Evolutionary conservation across 2,797 vertebrate genomes (phyloP).

Genomic region (Tarsius wallacei): DNA sequence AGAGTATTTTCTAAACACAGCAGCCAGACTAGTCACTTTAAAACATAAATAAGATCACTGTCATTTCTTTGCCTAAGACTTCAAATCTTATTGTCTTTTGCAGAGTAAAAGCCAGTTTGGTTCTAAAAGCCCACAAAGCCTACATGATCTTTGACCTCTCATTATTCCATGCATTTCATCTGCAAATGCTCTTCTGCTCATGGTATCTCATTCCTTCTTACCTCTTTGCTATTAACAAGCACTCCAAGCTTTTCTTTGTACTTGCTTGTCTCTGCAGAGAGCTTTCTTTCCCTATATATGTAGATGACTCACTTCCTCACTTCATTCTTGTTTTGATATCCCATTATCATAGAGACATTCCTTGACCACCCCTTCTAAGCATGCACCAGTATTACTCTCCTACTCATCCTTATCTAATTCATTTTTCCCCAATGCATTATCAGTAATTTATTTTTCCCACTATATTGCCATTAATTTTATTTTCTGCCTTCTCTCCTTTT

Average conservation of each 20-base stretch:
- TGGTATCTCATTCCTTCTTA: no score
- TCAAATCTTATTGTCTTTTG: not conserved
- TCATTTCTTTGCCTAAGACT: not conserved
- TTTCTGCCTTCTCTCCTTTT: not conserved
- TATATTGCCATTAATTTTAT: not conserved
- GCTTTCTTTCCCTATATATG: not conserved
- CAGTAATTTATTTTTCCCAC: not conserved
- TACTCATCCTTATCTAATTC: no score
- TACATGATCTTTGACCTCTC: not conserved
- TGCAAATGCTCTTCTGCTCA: not conserved
- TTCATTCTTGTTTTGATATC: not conserved
- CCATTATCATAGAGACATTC: not conserved
- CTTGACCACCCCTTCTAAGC: not conserved
- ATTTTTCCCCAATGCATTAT: not conserved
- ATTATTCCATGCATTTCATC: not conserved
- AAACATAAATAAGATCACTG: not conserved
- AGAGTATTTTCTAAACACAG: not conserved
- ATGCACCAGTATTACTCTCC: not conserved
- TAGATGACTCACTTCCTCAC: not conserved
- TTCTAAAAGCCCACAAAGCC: not conserved
- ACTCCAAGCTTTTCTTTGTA: not conserved
- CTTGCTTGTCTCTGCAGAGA: not conserved
- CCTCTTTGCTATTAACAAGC: not conserved
- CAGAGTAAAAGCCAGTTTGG: not conserved
- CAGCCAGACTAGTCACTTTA: not conserved